phyloP scores from a whole-genome alignment of 2,113 vertebrate species.

The Oreochromis spilurus region DNA sequence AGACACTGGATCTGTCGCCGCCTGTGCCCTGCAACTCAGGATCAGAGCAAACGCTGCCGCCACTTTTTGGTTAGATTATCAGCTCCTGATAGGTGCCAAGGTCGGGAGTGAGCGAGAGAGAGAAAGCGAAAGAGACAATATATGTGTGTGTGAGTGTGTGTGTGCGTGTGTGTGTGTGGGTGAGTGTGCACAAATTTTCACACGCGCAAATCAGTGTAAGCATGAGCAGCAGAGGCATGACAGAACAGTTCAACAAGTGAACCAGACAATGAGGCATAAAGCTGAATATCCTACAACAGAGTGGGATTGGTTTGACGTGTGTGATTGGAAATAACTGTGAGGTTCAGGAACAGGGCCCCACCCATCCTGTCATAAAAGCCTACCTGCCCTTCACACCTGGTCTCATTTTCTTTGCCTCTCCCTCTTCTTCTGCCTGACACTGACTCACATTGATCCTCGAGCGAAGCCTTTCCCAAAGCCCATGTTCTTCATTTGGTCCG shows the following conservation, averaged over 20 bases:
- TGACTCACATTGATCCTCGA: not conserved
- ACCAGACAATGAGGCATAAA: not conserved
- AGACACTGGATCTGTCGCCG: conserved; percentile 36
- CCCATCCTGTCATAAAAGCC: not conserved
- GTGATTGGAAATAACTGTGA: not conserved
- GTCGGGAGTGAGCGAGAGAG: not conserved
- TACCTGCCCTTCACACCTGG: not conserved
- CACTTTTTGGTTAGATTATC: conserved; percentile 11
- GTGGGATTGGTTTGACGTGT: not conserved
- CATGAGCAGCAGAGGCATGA: not conserved
- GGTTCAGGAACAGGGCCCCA: not conserved
- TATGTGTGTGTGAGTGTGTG: not conserved
- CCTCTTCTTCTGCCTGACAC: not conserved
- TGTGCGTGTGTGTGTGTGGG: not conserved
- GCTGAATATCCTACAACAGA: not conserved
- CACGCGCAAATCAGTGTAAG: not conserved
- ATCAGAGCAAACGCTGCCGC: not conserved
- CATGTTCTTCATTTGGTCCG: not conserved
- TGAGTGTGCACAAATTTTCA: not conserved
- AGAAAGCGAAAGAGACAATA: not conserved
- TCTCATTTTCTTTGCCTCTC: not conserved
- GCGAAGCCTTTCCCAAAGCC: not conserved
- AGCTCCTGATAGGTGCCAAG: not conserved
- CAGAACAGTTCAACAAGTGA: not conserved
- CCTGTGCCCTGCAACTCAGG: not conserved